A percentile compares a stretch with the other conserved stretches of the same genome.
phyloP scores from a whole-genome alignment of 2,797 vertebrate species.

The Arnoldichthys spilopterus region DNA sequence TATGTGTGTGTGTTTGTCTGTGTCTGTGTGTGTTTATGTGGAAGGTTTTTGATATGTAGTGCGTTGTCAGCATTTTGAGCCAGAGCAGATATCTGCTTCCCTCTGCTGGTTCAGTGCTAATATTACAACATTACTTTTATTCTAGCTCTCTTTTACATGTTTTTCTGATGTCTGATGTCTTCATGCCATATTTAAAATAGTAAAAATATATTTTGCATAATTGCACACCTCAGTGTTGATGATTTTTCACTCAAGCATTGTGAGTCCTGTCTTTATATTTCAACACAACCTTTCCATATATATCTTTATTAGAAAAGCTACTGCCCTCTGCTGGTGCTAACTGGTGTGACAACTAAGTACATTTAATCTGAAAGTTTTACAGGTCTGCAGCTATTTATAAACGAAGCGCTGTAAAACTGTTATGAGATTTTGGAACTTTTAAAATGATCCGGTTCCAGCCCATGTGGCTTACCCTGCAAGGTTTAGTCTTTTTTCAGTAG shows the following conservation, averaged over 20 bases:
- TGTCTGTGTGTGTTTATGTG: too few species aligned
- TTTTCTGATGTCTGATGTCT: too few species aligned
- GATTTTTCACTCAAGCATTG: background rate
- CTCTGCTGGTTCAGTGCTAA: constrained; percentile 2
- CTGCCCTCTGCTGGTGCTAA: constrained; percentile 18
- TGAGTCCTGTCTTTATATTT: too few species aligned
- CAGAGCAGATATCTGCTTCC: constrained; percentile 28
- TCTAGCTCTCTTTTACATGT: too few species aligned
- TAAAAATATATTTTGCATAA: background rate
- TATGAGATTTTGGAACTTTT: too few species aligned
- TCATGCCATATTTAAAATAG: background rate
- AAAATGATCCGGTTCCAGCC: too few species aligned
- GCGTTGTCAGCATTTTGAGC: too few species aligned
- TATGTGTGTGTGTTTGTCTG: too few species aligned
- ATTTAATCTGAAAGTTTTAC: background rate
- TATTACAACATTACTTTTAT: constrained; percentile 4
- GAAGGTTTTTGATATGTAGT: too few species aligned
- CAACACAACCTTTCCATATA: background rate
- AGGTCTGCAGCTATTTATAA: background rate
- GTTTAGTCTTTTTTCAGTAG: too few species aligned
- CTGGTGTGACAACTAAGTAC: background rate
- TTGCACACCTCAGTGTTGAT: background rate
- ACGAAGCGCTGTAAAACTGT: too few species aligned
- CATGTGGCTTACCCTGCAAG: too few species aligned
- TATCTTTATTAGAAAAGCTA: background rate